These are phyloP conservation scores for Arvicanthis niloticus DNA, from an alignment of 2,113 vertebrate genomes.

Conservation along the genomic window DNA sequence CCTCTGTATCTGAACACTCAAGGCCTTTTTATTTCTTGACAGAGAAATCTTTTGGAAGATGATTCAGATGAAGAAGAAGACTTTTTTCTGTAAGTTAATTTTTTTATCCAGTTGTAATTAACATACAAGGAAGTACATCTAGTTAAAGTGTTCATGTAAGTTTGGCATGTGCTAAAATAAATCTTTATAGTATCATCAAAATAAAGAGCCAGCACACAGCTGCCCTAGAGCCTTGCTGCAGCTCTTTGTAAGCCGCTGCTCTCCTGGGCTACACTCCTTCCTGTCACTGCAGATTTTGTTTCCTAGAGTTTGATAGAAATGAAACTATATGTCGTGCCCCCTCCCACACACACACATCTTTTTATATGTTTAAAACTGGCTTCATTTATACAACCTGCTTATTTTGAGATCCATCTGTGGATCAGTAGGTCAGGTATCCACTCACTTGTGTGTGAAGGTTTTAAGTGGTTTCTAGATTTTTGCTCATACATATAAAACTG, in stretches of 20 bases:
- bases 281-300: background rate
- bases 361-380: background rate
- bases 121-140: background rate
- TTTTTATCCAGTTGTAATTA: background rate
- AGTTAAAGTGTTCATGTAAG: background rate
- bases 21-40: conserved; percentile 69
- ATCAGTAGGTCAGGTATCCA: background rate
- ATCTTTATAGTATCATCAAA: background rate
- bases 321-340: background rate
- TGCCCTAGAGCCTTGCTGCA: background rate
- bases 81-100: conserved; percentile 96
- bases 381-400: background rate
- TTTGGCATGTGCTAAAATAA: background rate
- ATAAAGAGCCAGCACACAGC: background rate
- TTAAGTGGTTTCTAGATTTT: conserved; percentile 28
- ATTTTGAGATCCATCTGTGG: background rate
- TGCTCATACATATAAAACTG: background rate
- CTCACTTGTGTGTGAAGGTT: background rate
- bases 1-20: conserved; percentile 49
- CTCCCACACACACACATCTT: background rate
- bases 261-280: background rate
- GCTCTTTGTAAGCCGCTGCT: background rate
- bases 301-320: background rate
- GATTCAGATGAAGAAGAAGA: conserved; percentile 99
- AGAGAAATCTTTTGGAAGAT: conserved; percentile 99